A percentile compares a stretch with the other conserved stretches of the same genome.
Evolutionary conservation across 2,113 vertebrate genomes (phyloP).

Genomic region (Sylvietta virens): DNA sequence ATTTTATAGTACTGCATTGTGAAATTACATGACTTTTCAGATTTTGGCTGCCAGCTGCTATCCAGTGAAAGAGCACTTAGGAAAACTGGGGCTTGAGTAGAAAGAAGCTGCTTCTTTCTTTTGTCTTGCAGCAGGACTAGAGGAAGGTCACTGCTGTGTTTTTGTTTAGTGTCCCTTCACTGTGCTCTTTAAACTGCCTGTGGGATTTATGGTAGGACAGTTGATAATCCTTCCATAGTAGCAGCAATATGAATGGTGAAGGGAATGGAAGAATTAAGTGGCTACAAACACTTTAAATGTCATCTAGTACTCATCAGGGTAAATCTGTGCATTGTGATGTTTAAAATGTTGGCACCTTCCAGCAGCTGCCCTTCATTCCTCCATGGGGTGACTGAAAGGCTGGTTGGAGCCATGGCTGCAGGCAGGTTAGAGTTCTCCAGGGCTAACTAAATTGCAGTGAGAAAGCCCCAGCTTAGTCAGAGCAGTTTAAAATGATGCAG

Average conservation of each 20-base stretch:
- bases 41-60: neutral
- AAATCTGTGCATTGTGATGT: neutral
- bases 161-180: neutral
- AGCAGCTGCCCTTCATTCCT: neutral
- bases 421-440: neutral
- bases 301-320: neutral
- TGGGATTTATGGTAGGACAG: neutral
- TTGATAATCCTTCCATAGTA: neutral
- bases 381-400: neutral
- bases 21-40: neutral
- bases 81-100: neutral
- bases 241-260: neutral
- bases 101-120: neutral
- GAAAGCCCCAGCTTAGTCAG: neutral
- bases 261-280: neutral
- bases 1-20: neutral
- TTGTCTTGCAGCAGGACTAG: neutral
- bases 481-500: neutral
- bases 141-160: neutral
- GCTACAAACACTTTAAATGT: neutral
- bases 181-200: neutral
- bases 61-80: neutral
- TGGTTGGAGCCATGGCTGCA: neutral
- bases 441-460: neutral
- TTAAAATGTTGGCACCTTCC: neutral